These are phyloP conservation scores for Felis catus DNA, from an alignment of 2,113 vertebrate species.

Conservation along the genomic window DNA sequence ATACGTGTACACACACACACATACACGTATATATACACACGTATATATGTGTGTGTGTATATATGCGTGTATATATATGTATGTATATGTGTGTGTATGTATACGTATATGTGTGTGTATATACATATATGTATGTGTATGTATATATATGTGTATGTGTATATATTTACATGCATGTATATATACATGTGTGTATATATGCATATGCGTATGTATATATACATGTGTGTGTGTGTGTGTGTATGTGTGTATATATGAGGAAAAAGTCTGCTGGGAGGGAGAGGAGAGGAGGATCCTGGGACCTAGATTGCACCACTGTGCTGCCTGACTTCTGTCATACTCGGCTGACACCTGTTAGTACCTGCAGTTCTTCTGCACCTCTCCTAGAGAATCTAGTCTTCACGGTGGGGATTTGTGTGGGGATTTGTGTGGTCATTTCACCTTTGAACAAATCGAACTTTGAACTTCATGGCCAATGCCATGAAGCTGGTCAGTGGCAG, in stretches of 20 bases:
- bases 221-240: too few species aligned
- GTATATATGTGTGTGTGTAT: too few species aligned
- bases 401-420: background rate
- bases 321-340: background rate
- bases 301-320: background rate
- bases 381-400: background rate
- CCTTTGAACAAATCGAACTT: background rate
- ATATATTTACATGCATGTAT: too few species aligned
- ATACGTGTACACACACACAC: too few species aligned
- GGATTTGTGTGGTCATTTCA: background rate
- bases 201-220: too few species aligned
- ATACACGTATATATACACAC: too few species aligned
- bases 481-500: background rate
- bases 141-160: too few species aligned
- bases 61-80: too few species aligned
- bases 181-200: too few species aligned
- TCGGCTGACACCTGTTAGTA: background rate
- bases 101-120: too few species aligned
- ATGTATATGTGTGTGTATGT: too few species aligned
- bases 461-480: background rate
- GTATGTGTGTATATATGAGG: background rate
- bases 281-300: background rate
- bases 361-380: background rate
- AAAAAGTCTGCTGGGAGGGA: background rate
- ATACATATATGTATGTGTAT: too few species aligned